Conservation (phyloP, 2,888 invertebrate genomes). For the Coelopa pilipes region DNA sequence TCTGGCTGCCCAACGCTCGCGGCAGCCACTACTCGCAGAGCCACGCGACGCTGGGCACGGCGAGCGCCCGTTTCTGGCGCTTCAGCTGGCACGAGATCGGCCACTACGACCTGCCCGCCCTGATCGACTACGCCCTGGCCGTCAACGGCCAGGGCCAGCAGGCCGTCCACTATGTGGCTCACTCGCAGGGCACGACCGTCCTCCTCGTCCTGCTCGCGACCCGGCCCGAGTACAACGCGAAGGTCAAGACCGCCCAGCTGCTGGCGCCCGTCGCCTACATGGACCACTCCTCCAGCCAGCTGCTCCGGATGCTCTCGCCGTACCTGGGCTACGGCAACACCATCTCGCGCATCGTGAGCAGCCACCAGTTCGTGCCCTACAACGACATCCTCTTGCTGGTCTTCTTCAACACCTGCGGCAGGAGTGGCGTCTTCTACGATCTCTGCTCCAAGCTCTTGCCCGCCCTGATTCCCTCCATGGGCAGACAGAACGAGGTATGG, state of each 20-base stretch:
- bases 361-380: slow-evolving; percentile 67
- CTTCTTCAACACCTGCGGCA: slow-evolving; percentile 14
- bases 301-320: slow-evolving; percentile 45
- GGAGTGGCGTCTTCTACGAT: neutral
- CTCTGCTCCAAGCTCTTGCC: slow-evolving; percentile 31
- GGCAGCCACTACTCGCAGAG: slow-evolving; percentile 48
- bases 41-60: slow-evolving; percentile 53
- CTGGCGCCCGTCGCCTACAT: slow-evolving; percentile 59
- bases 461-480: neutral
- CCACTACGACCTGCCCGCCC: slow-evolving; percentile 68
- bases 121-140: slow-evolving; percentile 49
- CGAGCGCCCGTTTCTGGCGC: slow-evolving; percentile 45
- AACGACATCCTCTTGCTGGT: slow-evolving; percentile 61
- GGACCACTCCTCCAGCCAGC: slow-evolving; percentile 64
- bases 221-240: slow-evolving; percentile 46
- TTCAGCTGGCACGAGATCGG: slow-evolving; percentile 88
- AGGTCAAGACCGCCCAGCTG: slow-evolving; percentile 47
- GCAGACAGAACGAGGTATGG: slow-evolving; percentile 35
- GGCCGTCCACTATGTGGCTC: slow-evolving; percentile 47
- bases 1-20: slow-evolving; percentile 52
- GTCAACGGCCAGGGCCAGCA: slow-evolving; percentile 33
- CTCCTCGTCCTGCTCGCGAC: slow-evolving; percentile 46
- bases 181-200: slow-evolving; percentile 51
- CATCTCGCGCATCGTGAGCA: slow-evolving; percentile 13
- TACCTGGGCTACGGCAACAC: slow-evolving; percentile 32